These are phyloP conservation scores for Marronus borbonicus DNA, from an alignment of 2,888 invertebrate genomes.

Conservation along the genomic window DNA sequence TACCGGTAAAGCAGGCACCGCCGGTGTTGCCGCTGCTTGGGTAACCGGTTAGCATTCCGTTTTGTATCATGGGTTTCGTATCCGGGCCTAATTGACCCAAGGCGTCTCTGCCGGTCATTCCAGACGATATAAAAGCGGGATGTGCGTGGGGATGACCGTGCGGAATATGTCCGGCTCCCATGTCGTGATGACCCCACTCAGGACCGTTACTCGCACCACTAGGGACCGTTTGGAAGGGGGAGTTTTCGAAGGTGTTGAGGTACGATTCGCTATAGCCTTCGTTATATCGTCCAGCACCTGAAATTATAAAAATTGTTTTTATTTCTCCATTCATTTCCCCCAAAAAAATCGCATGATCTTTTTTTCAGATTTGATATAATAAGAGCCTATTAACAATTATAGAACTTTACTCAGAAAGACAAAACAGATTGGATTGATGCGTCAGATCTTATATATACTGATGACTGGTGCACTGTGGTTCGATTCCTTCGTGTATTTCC, in stretches of 20 bases:
- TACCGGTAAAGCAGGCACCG: conserved; percentile 79
- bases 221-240: conserved; percentile 84
- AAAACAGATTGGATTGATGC: no score
- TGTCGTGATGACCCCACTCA: conserved; percentile 67
- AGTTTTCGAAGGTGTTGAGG: conserved; percentile 76
- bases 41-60: conserved; percentile 75
- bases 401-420: no score
- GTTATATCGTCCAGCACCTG: conserved; percentile 69
- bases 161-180: conserved; percentile 63
- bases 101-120: conserved; percentile 64
- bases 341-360: no score
- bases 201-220: conserved; percentile 70
- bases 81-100: conserved; percentile 65
- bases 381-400: no score
- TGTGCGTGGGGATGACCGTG: conserved; percentile 72
- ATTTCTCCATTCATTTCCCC: background rate
- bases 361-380: no score
- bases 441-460: no score
- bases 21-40: conserved; percentile 73
- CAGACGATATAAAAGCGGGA: conserved; percentile 72
- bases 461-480: no score
- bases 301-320: no score
- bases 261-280: conserved; percentile 73
- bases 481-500: no score
- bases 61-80: conserved; percentile 74